phyloP scores from a whole-genome alignment of 1,140 invertebrate species.

The Drosophila nigromelanica region DNA sequence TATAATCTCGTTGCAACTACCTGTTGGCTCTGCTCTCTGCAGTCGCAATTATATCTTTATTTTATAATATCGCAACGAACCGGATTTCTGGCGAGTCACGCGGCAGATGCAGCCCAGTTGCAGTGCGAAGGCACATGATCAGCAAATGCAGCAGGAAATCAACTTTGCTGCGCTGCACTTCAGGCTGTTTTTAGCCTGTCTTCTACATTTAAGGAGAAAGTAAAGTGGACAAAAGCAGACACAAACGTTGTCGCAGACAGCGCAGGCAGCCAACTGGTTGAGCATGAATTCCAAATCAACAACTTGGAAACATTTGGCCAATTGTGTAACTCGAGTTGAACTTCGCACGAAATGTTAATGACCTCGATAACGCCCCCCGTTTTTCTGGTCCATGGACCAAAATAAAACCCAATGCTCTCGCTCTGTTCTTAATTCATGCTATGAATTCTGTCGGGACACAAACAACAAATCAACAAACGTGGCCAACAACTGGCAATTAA shows the following conservation, averaged over 20 bases:
- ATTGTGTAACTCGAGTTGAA: constrained; percentile 68
- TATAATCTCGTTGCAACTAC: constrained; percentile 20
- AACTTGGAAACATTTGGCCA: constrained; percentile 35
- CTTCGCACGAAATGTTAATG: constrained; percentile 71
- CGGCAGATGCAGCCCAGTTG: constrained; percentile 65
- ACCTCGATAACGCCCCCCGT: constrained; percentile 57
- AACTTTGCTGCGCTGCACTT: constrained; percentile 41
- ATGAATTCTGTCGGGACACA: constrained; percentile 29
- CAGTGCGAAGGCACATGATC: constrained; percentile 27
- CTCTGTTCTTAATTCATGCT: constrained; percentile 42
- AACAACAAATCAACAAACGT: constrained; percentile 50
- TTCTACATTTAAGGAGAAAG: constrained; percentile 80
- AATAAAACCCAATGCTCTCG: constrained; percentile 2
- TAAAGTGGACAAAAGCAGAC: constrained; percentile 49
- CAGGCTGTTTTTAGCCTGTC: constrained; percentile 41
- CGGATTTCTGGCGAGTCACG: constrained; percentile 73
- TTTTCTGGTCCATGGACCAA: background rate
- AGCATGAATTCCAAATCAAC: constrained; percentile 59
- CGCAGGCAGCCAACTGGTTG: constrained; percentile 54
- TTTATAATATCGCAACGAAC: constrained; percentile 62
- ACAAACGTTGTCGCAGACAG: constrained; percentile 20
- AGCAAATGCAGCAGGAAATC: constrained; percentile 65
- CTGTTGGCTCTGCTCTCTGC: constrained; percentile 27
- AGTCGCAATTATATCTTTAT: constrained; percentile 63
- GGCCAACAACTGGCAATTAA: constrained; percentile 56